A percentile compares a stretch with the other conserved stretches of the same genome.
phyloP scores from a whole-genome alignment of 1,140 invertebrate genomes.

The Meloidogyne hapla region DNA sequence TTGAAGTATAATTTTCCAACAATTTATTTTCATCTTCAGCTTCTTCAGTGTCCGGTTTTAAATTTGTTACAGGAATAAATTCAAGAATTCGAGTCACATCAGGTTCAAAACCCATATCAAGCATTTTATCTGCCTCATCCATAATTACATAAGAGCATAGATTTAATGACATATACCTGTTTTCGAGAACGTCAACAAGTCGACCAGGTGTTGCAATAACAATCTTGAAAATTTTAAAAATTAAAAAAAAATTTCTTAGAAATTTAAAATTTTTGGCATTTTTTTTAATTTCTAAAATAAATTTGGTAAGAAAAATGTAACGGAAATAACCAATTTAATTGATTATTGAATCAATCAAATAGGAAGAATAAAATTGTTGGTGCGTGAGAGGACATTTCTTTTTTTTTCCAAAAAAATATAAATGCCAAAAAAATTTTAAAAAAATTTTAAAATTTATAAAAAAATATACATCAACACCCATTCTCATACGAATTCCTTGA shows the following conservation, averaged over 20 bases:
- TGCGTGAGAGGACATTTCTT: too few species aligned
- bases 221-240: constrained; percentile 70
- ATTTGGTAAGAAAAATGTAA: too few species aligned
- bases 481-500: constrained; percentile 89
- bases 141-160: constrained; percentile 78
- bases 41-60: constrained; percentile 96
- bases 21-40: constrained; percentile 90
- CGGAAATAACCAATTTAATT: too few species aligned
- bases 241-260: not conserved
- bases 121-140: constrained; percentile 91
- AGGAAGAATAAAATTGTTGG: too few species aligned
- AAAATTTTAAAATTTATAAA: constrained; percentile 9
- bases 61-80: constrained; percentile 95
- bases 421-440: not conserved
- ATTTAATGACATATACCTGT: constrained; percentile 90
- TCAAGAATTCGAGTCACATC: constrained; percentile 97
- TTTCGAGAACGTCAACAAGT: constrained; percentile 97
- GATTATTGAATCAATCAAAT: too few species aligned
- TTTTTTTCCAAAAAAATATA: not conserved
- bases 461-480: constrained; percentile 82
- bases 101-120: constrained; percentile 98
- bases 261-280: not conserved
- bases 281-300: too few species aligned
- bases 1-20: constrained; percentile 81
- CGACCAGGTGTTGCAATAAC: constrained; percentile 99